Conservation (phyloP, 2,888 invertebrate genomes). For the Rugalucina vietnamica region DNA sequence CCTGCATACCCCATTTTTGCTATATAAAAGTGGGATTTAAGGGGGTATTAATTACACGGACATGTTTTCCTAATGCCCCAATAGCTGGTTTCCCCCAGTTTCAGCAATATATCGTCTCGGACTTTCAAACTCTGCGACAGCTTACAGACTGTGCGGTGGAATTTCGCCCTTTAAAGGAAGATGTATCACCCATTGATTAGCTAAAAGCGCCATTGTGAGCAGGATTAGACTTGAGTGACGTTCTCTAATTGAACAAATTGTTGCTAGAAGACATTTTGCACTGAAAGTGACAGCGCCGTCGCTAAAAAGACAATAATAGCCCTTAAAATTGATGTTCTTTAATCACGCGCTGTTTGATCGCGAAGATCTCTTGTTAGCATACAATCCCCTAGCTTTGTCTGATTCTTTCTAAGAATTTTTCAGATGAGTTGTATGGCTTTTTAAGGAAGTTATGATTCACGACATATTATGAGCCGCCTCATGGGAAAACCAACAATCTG, state of each 20-base stretch:
- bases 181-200: neutral
- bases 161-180: neutral
- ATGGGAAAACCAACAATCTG: no score
- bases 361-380: neutral
- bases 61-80: no score
- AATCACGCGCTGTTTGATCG: slow-evolving; percentile 4
- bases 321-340: slow-evolving; percentile 8
- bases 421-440: neutral
- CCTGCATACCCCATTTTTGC: no score
- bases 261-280: slow-evolving; percentile 13
- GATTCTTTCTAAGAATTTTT: no score
- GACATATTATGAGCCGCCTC: no score
- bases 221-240: slow-evolving; percentile 19
- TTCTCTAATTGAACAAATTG: slow-evolving; percentile 26
- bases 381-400: neutral
- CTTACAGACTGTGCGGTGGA: neutral
- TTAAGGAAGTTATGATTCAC: neutral
- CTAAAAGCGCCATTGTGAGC: slow-evolving; percentile 8
- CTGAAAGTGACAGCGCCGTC: neutral
- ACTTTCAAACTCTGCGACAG: no score
- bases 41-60: no score
- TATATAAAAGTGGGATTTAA: no score
- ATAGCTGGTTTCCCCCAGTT: no score
- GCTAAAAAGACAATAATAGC: slow-evolving; percentile 16
- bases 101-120: no score